Evolutionary conservation across 2,113 vertebrate species (phyloP).

Genomic region (Bubo blakistoni): DNA sequence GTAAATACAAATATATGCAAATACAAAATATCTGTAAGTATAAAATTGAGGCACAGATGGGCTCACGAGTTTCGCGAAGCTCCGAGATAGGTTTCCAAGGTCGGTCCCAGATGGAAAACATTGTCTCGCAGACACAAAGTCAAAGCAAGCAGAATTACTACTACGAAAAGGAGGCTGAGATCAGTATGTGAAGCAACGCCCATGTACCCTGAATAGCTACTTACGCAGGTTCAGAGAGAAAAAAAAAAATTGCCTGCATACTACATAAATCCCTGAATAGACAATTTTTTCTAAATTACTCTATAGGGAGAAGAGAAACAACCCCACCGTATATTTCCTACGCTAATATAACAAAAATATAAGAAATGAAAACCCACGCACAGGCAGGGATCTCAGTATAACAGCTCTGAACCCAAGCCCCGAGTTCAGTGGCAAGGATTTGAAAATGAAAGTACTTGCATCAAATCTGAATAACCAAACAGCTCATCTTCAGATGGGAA

Average conservation of each 20-base stretch:
- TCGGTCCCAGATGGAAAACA: not conserved
- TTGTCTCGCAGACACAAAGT: accelerated
- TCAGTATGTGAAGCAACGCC: not conserved
- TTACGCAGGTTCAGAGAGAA: not conserved
- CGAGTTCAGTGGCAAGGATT: not conserved
- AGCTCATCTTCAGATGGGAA: not conserved
- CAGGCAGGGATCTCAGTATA: not conserved
- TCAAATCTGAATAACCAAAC: not conserved
- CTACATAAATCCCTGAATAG: not conserved
- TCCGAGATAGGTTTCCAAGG: not conserved
- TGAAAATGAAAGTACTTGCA: not conserved
- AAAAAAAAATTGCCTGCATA: not conserved
- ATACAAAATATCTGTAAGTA: not conserved
- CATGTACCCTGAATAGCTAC: not conserved
- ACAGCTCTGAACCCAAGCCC: not conserved
- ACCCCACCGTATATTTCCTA: accelerated
- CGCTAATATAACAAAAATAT: not conserved
- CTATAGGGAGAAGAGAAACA: not conserved
- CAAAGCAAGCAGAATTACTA: not conserved
- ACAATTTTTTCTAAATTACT: not conserved
- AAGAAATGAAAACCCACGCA: not conserved
- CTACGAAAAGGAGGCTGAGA: not conserved
- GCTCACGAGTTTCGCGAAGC: not conserved
- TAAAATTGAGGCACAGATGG: not conserved
- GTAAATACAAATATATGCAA: not conserved